Conservation (phyloP, 1,140 invertebrate genomes). For the Apis mellifera region DNA sequence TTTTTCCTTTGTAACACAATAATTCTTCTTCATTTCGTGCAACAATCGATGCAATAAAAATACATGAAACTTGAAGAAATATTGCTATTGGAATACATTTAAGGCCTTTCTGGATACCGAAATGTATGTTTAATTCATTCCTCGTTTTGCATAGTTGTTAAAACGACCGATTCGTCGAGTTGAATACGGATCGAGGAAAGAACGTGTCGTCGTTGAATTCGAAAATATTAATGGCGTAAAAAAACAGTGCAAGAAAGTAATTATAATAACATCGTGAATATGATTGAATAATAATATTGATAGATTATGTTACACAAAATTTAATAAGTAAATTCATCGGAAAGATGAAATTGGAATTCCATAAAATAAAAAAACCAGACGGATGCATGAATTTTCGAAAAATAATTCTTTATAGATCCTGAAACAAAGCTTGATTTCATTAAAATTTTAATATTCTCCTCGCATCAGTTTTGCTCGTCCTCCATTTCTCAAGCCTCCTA, state of each 20-base stretch:
- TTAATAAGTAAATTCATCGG: too few species aligned
- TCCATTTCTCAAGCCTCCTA: background rate
- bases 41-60: background rate
- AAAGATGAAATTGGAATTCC: background rate
- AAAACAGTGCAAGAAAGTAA: background rate
- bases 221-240: background rate
- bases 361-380: background rate
- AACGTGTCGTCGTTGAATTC: background rate
- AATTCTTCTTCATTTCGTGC: background rate
- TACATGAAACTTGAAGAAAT: background rate
- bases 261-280: background rate
- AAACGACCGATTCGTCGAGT: background rate
- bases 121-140: background rate
- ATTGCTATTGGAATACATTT: background rate
- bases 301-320: too few species aligned
- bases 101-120: background rate
- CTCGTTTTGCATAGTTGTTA: background rate
- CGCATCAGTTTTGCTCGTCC: background rate
- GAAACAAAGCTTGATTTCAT: background rate
- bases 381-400: background rate
- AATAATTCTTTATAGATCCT: background rate
- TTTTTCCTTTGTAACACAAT: too few species aligned
- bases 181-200: background rate
- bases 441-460: conserved; percentile 1
- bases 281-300: too few species aligned